These are phyloP conservation scores for Enteromius unitaeniatus DNA, from an alignment of 2,797 vertebrate species.

Conservation along the genomic window DNA sequence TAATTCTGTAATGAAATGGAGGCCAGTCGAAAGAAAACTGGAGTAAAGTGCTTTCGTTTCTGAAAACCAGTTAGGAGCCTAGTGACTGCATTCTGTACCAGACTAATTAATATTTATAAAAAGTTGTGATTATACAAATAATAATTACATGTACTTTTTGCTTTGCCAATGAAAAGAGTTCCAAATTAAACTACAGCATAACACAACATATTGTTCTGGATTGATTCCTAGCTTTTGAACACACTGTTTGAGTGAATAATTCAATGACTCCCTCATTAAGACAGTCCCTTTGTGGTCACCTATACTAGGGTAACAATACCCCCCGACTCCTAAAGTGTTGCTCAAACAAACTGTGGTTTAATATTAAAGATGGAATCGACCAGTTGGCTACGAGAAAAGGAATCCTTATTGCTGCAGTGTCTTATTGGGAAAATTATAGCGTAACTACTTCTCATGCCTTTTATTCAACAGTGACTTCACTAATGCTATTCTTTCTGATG, in stretches of 20 bases:
- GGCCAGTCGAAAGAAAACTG: too few species aligned
- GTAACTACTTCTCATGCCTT: conserved; percentile 52
- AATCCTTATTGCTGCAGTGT: conserved; percentile 7
- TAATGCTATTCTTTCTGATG: conserved; percentile 57
- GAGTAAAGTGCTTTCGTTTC: too few species aligned
- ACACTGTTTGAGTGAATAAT: neutral
- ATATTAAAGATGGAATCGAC: neutral
- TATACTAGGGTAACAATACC: neutral
- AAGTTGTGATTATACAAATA: too few species aligned
- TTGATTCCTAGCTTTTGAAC: neutral
- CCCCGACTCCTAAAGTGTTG: neutral
- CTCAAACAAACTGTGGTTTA: neutral
- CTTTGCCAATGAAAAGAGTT: neutral
- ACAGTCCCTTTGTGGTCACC: neutral
- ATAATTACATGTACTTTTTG: neutral
- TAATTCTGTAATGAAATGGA: too few species aligned
- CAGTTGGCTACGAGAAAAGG: neutral
- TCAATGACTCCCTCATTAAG: neutral
- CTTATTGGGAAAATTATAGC: conserved; percentile 61
- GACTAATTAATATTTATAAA: too few species aligned
- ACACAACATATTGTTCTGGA: neutral
- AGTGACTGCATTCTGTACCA: too few species aligned
- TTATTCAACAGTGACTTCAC: conserved; percentile 43
- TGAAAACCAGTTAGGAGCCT: too few species aligned
- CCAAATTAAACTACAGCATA: neutral